These are phyloP conservation scores for Pogonocichla stellata DNA, from an alignment of 2,113 vertebrate species.

Conservation along the genomic window DNA sequence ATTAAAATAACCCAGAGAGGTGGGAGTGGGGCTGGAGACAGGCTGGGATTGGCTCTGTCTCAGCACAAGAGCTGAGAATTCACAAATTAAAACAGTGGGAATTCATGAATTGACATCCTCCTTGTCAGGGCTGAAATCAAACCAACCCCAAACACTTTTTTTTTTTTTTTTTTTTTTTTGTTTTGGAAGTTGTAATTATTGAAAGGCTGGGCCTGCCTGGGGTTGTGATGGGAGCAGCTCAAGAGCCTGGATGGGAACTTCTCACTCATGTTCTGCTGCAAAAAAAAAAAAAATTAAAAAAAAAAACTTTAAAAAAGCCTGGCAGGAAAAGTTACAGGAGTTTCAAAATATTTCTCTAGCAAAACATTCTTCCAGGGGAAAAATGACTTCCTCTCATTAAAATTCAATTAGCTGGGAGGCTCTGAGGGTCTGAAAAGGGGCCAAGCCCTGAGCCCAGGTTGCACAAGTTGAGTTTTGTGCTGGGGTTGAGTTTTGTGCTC, in stretches of 20 bases:
- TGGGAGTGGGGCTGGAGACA: not conserved
- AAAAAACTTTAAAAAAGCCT: not conserved
- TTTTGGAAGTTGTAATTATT: not conserved
- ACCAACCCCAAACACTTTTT: not conserved
- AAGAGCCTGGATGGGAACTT: not conserved
- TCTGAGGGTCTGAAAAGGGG: not conserved
- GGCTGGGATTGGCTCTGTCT: not conserved
- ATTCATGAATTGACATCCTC: not conserved
- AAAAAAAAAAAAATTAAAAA: not conserved
- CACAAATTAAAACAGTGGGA: not conserved
- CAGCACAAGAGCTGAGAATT: not conserved
- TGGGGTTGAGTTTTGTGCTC: not conserved
- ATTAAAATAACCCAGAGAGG: not conserved
- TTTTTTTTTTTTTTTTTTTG: not conserved
- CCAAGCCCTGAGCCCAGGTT: not conserved
- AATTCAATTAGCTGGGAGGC: constrained; percentile 27
- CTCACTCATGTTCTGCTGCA: accelerated
- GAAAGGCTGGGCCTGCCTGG: not conserved
- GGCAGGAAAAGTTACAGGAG: not conserved
- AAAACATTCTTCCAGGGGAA: constrained; percentile 7
- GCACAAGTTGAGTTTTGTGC: not conserved
- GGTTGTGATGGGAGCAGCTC: not conserved
- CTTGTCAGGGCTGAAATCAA: not conserved
- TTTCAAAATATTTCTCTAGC: not conserved
- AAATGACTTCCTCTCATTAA: constrained; percentile 38